Conservation (phyloP, 2,797 vertebrate species). For the Sebastes diploproa region DNA sequence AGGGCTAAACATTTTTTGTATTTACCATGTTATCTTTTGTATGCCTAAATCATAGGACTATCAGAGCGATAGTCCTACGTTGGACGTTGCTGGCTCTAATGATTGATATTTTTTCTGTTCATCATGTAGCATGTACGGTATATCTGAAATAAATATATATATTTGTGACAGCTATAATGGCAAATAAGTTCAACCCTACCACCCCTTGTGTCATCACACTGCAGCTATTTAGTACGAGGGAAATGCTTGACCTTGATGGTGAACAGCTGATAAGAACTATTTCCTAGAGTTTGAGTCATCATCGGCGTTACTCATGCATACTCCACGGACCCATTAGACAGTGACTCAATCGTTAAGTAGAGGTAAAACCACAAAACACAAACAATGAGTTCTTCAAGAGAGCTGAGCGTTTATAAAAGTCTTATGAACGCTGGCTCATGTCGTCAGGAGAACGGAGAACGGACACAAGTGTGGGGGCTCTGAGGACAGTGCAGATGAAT, state of each 20-base stretch:
- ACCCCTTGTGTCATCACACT: not conserved
- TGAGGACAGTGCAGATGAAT: not conserved
- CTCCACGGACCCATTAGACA: constrained; percentile 45
- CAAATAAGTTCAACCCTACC: not conserved
- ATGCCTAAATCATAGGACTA: not conserved
- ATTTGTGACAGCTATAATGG: not conserved
- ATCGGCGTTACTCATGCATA: constrained; percentile 40
- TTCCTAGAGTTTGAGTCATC: constrained; percentile 67
- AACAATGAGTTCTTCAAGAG: constrained; percentile 21
- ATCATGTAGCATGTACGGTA: not conserved
- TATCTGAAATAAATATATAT: not conserved
- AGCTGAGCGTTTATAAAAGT: not conserved
- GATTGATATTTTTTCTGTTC: not conserved
- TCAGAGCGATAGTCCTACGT: not conserved
- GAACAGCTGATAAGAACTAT: constrained; percentile 21
- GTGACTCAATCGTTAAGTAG: constrained; percentile 61
- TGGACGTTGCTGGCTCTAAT: not conserved
- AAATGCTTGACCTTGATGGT: constrained; percentile 9
- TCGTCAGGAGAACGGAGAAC: not conserved
- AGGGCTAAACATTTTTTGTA: not conserved
- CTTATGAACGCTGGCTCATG: not conserved
- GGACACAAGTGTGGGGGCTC: not conserved
- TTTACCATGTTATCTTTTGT: not conserved
- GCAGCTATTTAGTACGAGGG: not conserved
- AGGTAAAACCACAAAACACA: constrained; percentile 38